Evolutionary conservation across 2,888 invertebrate species (phyloP), one percentile per base, ranked within the genome.

Genomic region (Pyrrhia umbra): DNA sequence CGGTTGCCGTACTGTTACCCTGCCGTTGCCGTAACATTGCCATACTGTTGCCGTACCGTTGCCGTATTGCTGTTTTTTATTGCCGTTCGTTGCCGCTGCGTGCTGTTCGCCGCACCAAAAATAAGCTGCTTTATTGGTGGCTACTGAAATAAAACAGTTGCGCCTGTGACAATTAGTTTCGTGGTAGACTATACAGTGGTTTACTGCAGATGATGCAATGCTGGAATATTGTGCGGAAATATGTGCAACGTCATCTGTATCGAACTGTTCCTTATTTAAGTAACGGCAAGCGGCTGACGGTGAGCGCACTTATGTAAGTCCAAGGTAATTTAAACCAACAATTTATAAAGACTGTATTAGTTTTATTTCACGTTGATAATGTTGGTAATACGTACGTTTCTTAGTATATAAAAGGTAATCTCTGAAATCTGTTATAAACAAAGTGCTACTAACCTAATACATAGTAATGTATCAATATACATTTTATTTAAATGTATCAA

Each of bases 101-200:
- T 63, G 37, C 25, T 47, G 46, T 8, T 16, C 6, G 13, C 13
- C 10, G 18, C 37, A 47, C 30, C 16, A 58, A 58, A 23, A 50
- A 34, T 6, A 25, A 6, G 18, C 16, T 43, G 54, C 25, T 63
- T 43, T 63, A 75, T 34, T 55, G 43, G 34, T 45, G 45, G 45
- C 43, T 21, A 55, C 62, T 74, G 51, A 59, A 77, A 77, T 65
- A 54, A 76, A 76, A 54, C 59, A 45, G 52, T 65, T 50, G 37
- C 47, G 15, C 42, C 50, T 13, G 40, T n/a, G 40, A 60, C 57
- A 52, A 63, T 77, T 68, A 60, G 63, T 68, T 68, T 27, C 42
- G 6, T 9, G 30, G 43, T 43, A 47, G 68, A 77, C 63, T 59
- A 55, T 46, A 5, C 15, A 58, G 46, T 47, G 56, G 34, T 27